Evolutionary conservation across 1,140 invertebrate genomes (phyloP).

Genomic region (Panagrolaimus sp.): DNA sequence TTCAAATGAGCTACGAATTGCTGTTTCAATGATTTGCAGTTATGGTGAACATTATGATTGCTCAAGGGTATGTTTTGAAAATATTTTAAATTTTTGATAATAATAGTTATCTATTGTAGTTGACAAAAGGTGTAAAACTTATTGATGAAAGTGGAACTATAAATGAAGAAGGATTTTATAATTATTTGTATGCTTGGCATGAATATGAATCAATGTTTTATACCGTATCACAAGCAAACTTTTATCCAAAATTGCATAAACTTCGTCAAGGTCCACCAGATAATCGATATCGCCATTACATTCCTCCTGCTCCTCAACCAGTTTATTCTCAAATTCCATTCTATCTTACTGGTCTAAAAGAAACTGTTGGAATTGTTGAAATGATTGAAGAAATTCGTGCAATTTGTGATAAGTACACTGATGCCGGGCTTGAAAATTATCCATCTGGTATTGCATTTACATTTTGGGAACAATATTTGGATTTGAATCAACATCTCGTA

Average conservation of each 20-base stretch:
- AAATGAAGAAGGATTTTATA: slow-evolving; percentile 90
- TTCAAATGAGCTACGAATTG: slow-evolving; percentile 41
- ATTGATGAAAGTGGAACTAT: slow-evolving; percentile 83
- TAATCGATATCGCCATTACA: slow-evolving; percentile 67
- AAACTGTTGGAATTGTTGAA: slow-evolving; percentile 76
- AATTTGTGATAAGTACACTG: slow-evolving; percentile 78
- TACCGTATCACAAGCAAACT: slow-evolving; percentile 69
- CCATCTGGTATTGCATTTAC: slow-evolving; percentile 89
- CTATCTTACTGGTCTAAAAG: slow-evolving; percentile 68
- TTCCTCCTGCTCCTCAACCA: slow-evolving; percentile 85
- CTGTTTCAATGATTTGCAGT: slow-evolving; percentile 45
- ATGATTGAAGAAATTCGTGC: slow-evolving; percentile 72
- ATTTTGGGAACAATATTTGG: slow-evolving; percentile 94
- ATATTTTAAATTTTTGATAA: neutral
- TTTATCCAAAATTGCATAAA: slow-evolving; percentile 74
- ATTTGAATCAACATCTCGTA: slow-evolving; percentile 71
- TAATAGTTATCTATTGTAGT: slow-evolving; percentile 56
- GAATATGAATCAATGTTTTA: slow-evolving; percentile 36
- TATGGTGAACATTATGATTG: slow-evolving; percentile 46
- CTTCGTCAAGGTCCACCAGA: slow-evolving; percentile 52
- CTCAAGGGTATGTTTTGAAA: slow-evolving; percentile 22
- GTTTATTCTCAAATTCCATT: slow-evolving; percentile 90
- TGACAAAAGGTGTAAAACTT: slow-evolving; percentile 66
- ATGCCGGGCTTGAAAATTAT: slow-evolving; percentile 83
- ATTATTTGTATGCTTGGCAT: slow-evolving; percentile 87